Base-by-base conservation (phyloP, 2,888 invertebrate genomes). In the Cantharis rustica region DNA sequence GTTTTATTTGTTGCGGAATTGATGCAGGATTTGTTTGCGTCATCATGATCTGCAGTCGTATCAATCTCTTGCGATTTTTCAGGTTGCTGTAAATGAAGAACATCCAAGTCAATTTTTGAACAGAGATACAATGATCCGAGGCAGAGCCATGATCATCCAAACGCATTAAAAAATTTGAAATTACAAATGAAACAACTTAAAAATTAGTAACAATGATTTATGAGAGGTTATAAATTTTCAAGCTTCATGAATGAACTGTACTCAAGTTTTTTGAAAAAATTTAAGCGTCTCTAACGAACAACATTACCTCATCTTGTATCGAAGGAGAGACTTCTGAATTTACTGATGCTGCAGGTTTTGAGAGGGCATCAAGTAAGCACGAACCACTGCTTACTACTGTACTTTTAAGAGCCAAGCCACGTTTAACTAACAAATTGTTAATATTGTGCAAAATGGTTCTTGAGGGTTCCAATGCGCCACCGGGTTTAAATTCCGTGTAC, bases 391-490 rank as follows among this genome's bases (percentile, higher is more conserved):
- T 20, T 9, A 20, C 13, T 13, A n/a, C 11, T 20, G n/a, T 16
- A 9, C n/a, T n/a, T 70, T 77, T 80, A 61, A 77, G 69, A 17
- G 78, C 76, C 11, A 80, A 87, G 0, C 95, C 95, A 78, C 90
- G 89, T 9, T 93, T 91, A 1, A 94, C 89, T 16, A 96, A 89
- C 78, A 89, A 88, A 68, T 91, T 89, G 84, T 94, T 94, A 1
- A 96, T 88, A 68, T 93, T 94, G 17, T 90, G 90, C 88, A 92
- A 93, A 79, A 92, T 92, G 0, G 90, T 89, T 64, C 85, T 88
- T 69, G 91, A 90, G 0, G 95, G 94, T 47, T 93, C 91, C 47
- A 95, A 88, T 0, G 95, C 92, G 10, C 92, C 92, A 0, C 91
- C 91, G 15, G 90, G 89, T 70, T 89, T 90, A 15, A 88, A 89